Base-by-base conservation (phyloP, 1,140 invertebrate genomes). In the Drosophila ironensis region DNA sequence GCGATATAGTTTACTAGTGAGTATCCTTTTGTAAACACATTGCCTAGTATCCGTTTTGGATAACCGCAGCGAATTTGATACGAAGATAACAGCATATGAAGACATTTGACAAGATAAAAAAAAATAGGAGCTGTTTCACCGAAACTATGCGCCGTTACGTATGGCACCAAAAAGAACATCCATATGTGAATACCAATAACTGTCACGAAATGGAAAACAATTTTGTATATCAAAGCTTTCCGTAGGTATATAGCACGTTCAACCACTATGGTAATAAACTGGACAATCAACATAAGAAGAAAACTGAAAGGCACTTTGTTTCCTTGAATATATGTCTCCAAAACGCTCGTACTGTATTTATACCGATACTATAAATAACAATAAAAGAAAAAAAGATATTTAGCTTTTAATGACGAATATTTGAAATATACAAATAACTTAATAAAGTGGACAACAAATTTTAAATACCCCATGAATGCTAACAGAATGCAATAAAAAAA, bases 51-150 rank as follows among this genome's bases (percentile, higher is more conserved):
- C 51, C 97, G 92, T 0, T 95, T 96, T 6, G 98, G 98, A 91
- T 99, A 99, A 2, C 97, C 97, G 86, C 95, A 96, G 66, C 97
- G 92, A 60, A 99, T 97, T 92, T 99, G 98, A 91, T 98, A 97
- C 0, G 97, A 97, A 2, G 97, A 98, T 28, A 99, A 91, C 12
- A 98, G 91, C 66, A 99, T 92, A 90, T 99, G 98, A 37, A 98
- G 93, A 88, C 97, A 98, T 91, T 99, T 99, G 9, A 98, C 93
- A 92, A 99, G 95, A 89, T 99, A 99, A 95, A 97, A 99, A 72
- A 99, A 93, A 90, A 97, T 96, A 4, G 97, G 97, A 4, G 97
- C 94, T 6, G 94, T 95, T 94, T 89, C 51, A 94, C 96, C 91
- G 98, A 98, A 90, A 93, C 93, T 86, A 95, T 95, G 95, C 78